Evolutionary conservation across 2,113 vertebrate species (phyloP).

Genomic region (Sporophila hypoxantha): DNA sequence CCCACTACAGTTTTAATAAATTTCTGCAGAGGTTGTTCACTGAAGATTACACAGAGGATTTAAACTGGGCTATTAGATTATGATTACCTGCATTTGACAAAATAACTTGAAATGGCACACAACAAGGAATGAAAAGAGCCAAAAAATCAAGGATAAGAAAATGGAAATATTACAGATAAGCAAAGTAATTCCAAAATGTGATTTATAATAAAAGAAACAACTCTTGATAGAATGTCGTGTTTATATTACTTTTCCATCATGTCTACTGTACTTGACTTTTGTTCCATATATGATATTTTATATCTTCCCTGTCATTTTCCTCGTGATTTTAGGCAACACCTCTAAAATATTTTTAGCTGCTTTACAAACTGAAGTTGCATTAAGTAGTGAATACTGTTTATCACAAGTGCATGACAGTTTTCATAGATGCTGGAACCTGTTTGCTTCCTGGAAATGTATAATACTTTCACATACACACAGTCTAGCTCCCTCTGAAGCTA

Average conservation of each 20-base stretch:
- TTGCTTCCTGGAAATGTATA: background rate
- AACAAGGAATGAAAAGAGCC: background rate
- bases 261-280: background rate
- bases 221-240: background rate
- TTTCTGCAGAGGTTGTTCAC: background rate
- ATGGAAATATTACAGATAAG: slow-evolving; percentile 1
- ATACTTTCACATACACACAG: background rate
- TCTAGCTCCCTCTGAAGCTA: background rate
- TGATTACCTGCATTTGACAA: background rate
- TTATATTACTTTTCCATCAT: background rate
- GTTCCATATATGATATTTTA: background rate
- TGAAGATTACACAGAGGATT: slow-evolving; percentile 1
- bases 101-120: background rate
- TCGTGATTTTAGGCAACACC: background rate
- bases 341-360: background rate
- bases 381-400: background rate
- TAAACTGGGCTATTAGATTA: background rate
- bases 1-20: background rate
- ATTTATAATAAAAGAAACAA: background rate
- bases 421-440: background rate
- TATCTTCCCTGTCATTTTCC: background rate
- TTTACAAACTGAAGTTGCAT: background rate
- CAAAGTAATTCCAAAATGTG: background rate
- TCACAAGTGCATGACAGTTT: background rate
- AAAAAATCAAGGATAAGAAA: background rate